phyloP scores from a whole-genome alignment of 2,888 invertebrate genomes.

The Eledona agricola region DNA sequence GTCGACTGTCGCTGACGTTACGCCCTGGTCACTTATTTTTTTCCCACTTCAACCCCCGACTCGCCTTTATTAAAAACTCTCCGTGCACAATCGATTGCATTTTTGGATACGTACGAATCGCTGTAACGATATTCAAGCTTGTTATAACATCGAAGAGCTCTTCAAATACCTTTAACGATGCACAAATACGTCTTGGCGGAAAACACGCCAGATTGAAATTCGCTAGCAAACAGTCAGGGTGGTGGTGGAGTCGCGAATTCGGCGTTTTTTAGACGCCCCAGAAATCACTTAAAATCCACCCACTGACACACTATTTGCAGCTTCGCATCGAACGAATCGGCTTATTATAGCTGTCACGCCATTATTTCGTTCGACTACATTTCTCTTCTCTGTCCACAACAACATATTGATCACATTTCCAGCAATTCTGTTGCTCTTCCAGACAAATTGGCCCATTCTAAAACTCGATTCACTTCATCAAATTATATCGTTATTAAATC shows the following conservation, averaged over 20 bases:
- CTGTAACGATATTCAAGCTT: slow-evolving; percentile 32
- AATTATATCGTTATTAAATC: too few relatives aligned
- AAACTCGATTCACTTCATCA: too few relatives aligned
- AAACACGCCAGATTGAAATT: slow-evolving; percentile 25
- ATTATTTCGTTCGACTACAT: too few relatives aligned
- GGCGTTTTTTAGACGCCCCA: slow-evolving; percentile 18
- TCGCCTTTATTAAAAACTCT: slow-evolving; percentile 11
- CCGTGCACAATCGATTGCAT: slow-evolving; percentile 25
- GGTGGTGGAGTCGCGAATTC: slow-evolving; percentile 19
- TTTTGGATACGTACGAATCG: slow-evolving; percentile 11
- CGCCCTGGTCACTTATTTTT: slow-evolving; percentile 42
- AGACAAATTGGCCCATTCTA: too few relatives aligned
- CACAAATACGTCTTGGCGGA: slow-evolving; percentile 28
- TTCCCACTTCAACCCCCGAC: slow-evolving; percentile 7
- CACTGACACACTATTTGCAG: too few relatives aligned
- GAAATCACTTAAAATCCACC: too few relatives aligned
- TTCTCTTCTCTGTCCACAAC: too few relatives aligned
- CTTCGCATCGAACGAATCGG: too few relatives aligned
- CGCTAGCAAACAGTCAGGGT: slow-evolving; percentile 22
- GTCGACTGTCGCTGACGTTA: slow-evolving; percentile 43
- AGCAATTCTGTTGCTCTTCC: too few relatives aligned
- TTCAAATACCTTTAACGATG: slow-evolving; percentile 32
- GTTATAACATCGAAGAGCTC: slow-evolving; percentile 26
- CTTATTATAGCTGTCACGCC: too few relatives aligned
- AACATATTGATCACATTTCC: too few relatives aligned